Base-by-base conservation (phyloP, 2,797 vertebrate species). In the Anguilla marmorata region DNA sequence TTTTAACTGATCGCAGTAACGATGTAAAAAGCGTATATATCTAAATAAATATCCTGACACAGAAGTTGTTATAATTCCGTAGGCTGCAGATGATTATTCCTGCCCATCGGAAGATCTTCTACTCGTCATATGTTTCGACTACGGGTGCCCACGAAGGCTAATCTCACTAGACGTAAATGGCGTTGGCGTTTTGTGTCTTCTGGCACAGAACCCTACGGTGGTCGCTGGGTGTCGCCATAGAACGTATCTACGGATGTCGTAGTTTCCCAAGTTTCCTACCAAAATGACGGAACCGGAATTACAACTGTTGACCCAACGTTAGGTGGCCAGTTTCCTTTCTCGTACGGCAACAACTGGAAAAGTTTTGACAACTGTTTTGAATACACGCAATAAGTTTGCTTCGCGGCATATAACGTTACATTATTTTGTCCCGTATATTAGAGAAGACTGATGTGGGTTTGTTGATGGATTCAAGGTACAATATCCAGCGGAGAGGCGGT, bases 381-480 rank as follows among this genome's bases (percentile, higher is more conserved):
- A 90, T 85, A 85, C 88, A 54, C 84, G 60, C 16, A 50, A 41
- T 91, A 94, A 94, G 94, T 93, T 93, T 87, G 11, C 37, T 86
- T 16, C 6, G 74, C 66, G 86, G 89, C 82, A 11, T 0, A 24
- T 0, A 2, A 86, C 19, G 0, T 7, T 0, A 4, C 0, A 21
- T 27, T 0, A 30, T 8, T n/a, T 86, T 82, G 87, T 85, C 76
- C 63, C 72, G 90, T 24, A 2, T 83, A 84, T 27, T 56, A 1
- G 90, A 63, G 85, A 37, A 89, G 27, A 88, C 95, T 91, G 93
- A 95, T 96, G 97, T 92, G 94, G 93, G 93, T 89, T 92, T 92
- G 87, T 92, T 96, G 94, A 98, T 98, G 98, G 98, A 98, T 95
- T 95, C 95, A 86, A 95, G 96, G 86, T 95, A 95, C 94, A 97